Evolutionary conservation across 2,113 vertebrate species (phyloP), one percentile per base, ranked within the genome.

Genomic region (Strigops habroptila): DNA sequence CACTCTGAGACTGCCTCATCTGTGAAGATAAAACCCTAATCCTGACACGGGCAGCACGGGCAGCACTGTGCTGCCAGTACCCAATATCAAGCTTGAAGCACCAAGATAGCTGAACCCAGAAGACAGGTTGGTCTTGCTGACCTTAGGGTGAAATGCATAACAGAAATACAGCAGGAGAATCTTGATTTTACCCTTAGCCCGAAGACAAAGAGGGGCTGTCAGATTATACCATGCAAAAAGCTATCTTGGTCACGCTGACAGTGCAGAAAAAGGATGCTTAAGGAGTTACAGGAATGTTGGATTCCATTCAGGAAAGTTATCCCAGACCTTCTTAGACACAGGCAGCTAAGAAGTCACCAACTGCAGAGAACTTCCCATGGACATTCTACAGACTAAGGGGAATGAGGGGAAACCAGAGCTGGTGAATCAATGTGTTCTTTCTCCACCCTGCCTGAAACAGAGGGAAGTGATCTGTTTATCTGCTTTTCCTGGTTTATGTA

Each of bases 221-320:
- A 76, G 37, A 87, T 3, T 39, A 52, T 18, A 63, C n/a, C 8
- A 9, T 0, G 1, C 27, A 52, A 28, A 60, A 70, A 22, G 7
- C 22, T 31, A 11, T 14, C 31, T 28, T 0, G 0, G 14, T 82
- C 48, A 14, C 7, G 46, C 35, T 79, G 33, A 51, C 0, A 0
- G 57, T 24, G n/a, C 39, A 69, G 31, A 37, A 16, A 37, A 77
- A 64, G 19, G 63, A 83, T 35, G 52, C 25, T 77, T 18, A 25
- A 60, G 64, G 63, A 77, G 33, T 19, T 74, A 43, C 0, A n/a
- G 23, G 19, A 77, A 19, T 2, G 0, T 1, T 41, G 73, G 22
- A 51, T 64, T 44, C 76, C 3, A 1, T 23, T 44, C 30, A 67
- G 71, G 67, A 35, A 76, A 35, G 33, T 76, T 57, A 68, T 41